A percentile compares a stretch with the other conserved stretches of the same genome.
Conservation (phyloP, 2,797 vertebrate genomes). For the Paratrypauchen microcephalus region DNA sequence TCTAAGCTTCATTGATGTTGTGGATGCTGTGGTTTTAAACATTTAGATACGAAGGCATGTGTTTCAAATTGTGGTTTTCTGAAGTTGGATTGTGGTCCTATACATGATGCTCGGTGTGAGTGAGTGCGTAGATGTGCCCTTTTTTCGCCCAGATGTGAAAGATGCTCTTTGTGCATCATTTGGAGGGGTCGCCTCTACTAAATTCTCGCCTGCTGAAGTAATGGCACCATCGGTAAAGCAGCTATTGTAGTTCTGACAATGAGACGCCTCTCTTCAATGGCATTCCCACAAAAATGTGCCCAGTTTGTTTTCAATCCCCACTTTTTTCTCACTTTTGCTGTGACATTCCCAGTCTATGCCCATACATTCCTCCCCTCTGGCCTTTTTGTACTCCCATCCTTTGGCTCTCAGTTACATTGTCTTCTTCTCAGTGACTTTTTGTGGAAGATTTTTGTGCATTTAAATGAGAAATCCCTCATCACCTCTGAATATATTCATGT, state of each 20-base stretch:
- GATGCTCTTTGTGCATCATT: slow-evolving; percentile 78
- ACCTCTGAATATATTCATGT: slow-evolving; percentile 33
- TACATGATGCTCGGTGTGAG: slow-evolving; percentile 66
- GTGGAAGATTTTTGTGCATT: slow-evolving; percentile 13
- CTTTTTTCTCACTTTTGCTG: slow-evolving; percentile 79
- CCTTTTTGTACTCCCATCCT: slow-evolving; percentile 69
- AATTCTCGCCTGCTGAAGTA: slow-evolving; percentile 97
- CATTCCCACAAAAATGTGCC: slow-evolving; percentile 78
- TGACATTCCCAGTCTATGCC: slow-evolving; percentile 80
- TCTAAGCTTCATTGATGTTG: slow-evolving; percentile 1
- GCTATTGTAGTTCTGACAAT: slow-evolving; percentile 86
- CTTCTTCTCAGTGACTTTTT: slow-evolving; percentile 59
- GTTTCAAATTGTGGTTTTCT: slow-evolving; percentile 58
- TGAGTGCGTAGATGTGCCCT: slow-evolving; percentile 69
- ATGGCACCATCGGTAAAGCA: slow-evolving; percentile 85
- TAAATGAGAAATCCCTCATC: slow-evolving; percentile 15
- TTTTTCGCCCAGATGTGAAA: slow-evolving; percentile 77
- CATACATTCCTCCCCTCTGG: slow-evolving; percentile 81
- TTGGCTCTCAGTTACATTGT: slow-evolving; percentile 41
- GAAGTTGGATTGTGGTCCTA: slow-evolving; percentile 56
- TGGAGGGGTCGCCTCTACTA: slow-evolving; percentile 82
- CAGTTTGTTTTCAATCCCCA: slow-evolving; percentile 81
- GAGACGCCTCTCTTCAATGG: slow-evolving; percentile 81
- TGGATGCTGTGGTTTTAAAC: slow-evolving; percentile 41
- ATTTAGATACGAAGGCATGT: slow-evolving; percentile 57